Conservation (phyloP, 2,113 vertebrate species). For the Sander vitreus region DNA sequence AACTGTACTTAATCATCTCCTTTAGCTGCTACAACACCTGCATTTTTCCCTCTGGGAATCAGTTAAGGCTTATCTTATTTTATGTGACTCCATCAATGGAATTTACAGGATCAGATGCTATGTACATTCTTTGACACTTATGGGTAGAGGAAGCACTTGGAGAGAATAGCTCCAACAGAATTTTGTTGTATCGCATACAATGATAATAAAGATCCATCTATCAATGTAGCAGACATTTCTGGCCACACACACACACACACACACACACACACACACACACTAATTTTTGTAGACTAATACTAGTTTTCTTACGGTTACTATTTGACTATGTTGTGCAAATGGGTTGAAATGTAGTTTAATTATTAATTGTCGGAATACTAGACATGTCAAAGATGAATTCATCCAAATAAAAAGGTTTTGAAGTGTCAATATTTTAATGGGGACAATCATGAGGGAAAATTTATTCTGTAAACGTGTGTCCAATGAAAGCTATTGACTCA, state of each 20-base stretch:
- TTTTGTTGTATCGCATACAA: no score
- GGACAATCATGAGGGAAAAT: no score
- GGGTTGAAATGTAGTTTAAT: neutral
- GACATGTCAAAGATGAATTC: neutral
- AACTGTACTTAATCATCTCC: neutral
- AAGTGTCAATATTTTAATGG: neutral
- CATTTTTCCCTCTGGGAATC: no score
- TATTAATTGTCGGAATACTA: neutral
- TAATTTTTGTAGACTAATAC: neutral
- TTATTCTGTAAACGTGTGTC: no score
- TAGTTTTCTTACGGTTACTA: neutral
- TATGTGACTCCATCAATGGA: no score
- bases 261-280: neutral
- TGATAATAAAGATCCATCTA: no score
- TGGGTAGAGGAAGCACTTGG: neutral
- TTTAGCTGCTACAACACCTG: neutral
- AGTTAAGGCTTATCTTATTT: neutral
- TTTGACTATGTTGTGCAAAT: neutral
- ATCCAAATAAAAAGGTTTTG: neutral
- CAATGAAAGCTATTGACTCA: no score
- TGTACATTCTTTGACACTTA: neutral
- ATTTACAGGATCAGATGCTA: neutral
- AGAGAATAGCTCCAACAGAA: no score
- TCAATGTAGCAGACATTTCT: no score
- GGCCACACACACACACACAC: no score